A percentile compares a stretch with the other conserved stretches of the same genome.
Conservation (phyloP, 1,140 invertebrate species). For the Bombus turneri region DNA sequence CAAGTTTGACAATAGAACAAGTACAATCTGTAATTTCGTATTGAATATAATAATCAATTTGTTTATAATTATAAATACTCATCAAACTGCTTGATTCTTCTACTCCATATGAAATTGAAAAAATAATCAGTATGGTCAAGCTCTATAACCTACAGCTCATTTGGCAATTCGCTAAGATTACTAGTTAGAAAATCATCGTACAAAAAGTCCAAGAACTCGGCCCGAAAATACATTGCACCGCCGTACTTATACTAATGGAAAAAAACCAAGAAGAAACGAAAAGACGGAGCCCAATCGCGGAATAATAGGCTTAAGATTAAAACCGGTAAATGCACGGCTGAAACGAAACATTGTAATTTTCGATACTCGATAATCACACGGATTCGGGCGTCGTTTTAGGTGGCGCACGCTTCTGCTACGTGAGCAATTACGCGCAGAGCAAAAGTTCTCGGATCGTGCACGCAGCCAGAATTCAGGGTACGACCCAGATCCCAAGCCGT, state of each 20-base stretch:
- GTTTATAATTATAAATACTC: neutral
- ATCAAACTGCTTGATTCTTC: too few species aligned
- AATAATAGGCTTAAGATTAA: constrained; percentile 42
- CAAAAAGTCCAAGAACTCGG: neutral
- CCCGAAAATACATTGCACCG: neutral
- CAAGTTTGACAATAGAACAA: neutral
- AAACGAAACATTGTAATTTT: constrained; percentile 58
- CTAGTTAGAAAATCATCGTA: too few species aligned
- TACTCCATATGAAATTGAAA: too few species aligned
- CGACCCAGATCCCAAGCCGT: constrained; percentile 75
- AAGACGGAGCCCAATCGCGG: neutral
- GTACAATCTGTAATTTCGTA: neutral
- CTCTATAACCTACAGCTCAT: too few species aligned
- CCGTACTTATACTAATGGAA: neutral
- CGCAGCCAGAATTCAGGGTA: constrained; percentile 75
- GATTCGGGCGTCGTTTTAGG: constrained; percentile 58
- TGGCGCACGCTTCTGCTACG: constrained; percentile 48
- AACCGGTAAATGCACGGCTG: constrained; percentile 45
- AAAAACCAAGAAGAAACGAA: neutral
- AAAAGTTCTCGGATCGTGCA: constrained; percentile 46
- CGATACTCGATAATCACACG: constrained; percentile 63
- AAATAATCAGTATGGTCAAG: too few species aligned
- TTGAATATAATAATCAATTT: neutral
- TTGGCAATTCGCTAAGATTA: too few species aligned
- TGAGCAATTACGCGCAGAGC: constrained; percentile 57